Evolutionary conservation across 2,797 vertebrate species (phyloP).

Genomic region (Gymnocypris eckloni): DNA sequence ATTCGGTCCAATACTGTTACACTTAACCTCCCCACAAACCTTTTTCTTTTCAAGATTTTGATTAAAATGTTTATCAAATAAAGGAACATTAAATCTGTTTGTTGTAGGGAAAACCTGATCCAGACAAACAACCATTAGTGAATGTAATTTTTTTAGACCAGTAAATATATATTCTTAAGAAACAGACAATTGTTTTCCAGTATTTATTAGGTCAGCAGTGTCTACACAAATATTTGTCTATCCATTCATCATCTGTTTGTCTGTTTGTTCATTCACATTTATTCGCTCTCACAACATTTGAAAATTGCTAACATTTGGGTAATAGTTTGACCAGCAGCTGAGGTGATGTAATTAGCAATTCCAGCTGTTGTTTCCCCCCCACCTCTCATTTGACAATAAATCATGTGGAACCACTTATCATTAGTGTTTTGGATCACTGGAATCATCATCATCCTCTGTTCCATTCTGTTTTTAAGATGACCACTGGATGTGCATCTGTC

Average conservation of each 20-base stretch:
- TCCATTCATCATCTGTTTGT: slow-evolving; percentile 18
- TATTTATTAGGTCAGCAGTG: background rate
- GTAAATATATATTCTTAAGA: background rate
- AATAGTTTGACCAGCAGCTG: slow-evolving; percentile 22
- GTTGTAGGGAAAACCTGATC: background rate
- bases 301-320: slow-evolving; percentile 16
- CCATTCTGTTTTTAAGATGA: slow-evolving; percentile 10
- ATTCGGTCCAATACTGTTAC: too few species aligned
- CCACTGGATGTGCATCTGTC: background rate
- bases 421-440: slow-evolving; percentile 2
- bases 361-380: background rate
- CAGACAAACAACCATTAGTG: background rate
- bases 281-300: slow-evolving; percentile 22
- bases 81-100: background rate
- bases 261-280: slow-evolving; percentile 12
- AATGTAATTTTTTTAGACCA: background rate
- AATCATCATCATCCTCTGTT: background rate
- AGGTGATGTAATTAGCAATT: slow-evolving; percentile 22
- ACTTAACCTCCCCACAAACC: background rate
- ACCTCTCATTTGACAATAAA: slow-evolving; percentile 17
- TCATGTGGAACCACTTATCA: slow-evolving; percentile 21
- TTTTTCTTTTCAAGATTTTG: background rate
- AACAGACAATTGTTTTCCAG: background rate
- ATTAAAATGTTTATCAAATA: background rate
- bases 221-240: slow-evolving; percentile 2